A percentile compares a stretch with the other conserved stretches of the same genome.
Evolutionary conservation across 2,888 invertebrate genomes (phyloP).

Genomic region (Galeruca laticollis): DNA sequence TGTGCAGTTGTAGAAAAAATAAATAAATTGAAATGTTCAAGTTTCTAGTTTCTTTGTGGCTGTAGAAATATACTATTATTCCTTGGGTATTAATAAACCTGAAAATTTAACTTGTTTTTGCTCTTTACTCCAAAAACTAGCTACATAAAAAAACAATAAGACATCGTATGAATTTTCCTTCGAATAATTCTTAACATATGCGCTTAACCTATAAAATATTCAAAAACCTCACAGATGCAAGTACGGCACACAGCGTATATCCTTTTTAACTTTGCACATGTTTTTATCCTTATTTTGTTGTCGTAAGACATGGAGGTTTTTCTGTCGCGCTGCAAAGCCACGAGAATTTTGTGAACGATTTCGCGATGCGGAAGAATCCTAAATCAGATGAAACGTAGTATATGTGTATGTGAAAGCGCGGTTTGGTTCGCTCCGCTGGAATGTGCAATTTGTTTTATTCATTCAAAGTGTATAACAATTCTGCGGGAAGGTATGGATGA

Average conservation of each 20-base stretch:
- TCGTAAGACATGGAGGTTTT: constrained; percentile 12
- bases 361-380: constrained; percentile 32
- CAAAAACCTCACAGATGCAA: background rate
- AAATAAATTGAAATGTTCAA: too few species aligned
- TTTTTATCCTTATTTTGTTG: constrained; percentile 4
- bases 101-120: too few species aligned
- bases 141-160: too few species aligned
- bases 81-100: too few species aligned
- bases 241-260: constrained; percentile 1
- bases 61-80: too few species aligned
- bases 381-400: constrained; percentile 26
- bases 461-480: constrained; percentile 8
- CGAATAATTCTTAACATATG: background rate
- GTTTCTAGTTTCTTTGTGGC: too few species aligned
- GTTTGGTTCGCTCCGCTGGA: constrained; percentile 8
- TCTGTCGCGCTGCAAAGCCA: constrained; percentile 14
- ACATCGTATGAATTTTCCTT: background rate
- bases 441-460: constrained; percentile 3
- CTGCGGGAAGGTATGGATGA: background rate
- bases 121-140: too few species aligned
- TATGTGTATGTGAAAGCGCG: constrained; percentile 20
- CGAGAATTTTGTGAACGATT: constrained; percentile 30
- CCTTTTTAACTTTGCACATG: background rate
- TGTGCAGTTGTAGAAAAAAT: too few species aligned
- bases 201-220: background rate